Percentiles rank a stretch among this genome's conserved stretches.
Evolutionary conservation across 2,888 invertebrate species (phyloP).

Genomic region (Chrysolina oricalcia): DNA sequence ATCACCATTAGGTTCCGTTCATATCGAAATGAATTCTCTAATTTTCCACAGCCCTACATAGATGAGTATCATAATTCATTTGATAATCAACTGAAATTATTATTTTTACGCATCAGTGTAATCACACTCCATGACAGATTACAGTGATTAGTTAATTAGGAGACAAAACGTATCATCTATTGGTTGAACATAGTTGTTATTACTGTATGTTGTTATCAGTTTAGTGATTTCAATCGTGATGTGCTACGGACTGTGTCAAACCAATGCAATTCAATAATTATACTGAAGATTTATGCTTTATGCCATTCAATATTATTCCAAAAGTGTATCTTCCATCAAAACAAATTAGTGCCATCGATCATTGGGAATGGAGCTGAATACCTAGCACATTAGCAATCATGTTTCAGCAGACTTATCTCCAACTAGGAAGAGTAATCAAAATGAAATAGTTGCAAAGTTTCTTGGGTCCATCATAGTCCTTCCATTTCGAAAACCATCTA

Average conservation of each 20-base stretch:
- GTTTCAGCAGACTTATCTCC: no score
- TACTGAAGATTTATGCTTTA: not conserved
- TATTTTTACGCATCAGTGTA: not conserved
- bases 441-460: no score
- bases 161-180: not conserved
- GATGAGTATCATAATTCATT: not conserved
- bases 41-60: not conserved
- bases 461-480: no score
- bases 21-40: no score
- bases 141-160: slow-evolving; percentile 2
- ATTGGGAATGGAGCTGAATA: not conserved
- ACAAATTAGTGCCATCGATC: not conserved
- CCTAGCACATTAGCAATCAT: no score
- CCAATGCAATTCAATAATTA: slow-evolving; percentile 48
- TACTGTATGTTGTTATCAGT: slow-evolving; percentile 41
- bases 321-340: not conserved
- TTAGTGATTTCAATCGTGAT: slow-evolving; percentile 45
- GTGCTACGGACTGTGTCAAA: slow-evolving; percentile 42
- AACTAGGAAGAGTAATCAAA: no score
- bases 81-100: not conserved
- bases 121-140: not conserved
- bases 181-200: slow-evolving; percentile 9
- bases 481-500: no score
- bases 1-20: no score
- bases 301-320: not conserved